Base-by-base conservation (phyloP, 2,888 invertebrate genomes). In the Ophion ellenae region DNA sequence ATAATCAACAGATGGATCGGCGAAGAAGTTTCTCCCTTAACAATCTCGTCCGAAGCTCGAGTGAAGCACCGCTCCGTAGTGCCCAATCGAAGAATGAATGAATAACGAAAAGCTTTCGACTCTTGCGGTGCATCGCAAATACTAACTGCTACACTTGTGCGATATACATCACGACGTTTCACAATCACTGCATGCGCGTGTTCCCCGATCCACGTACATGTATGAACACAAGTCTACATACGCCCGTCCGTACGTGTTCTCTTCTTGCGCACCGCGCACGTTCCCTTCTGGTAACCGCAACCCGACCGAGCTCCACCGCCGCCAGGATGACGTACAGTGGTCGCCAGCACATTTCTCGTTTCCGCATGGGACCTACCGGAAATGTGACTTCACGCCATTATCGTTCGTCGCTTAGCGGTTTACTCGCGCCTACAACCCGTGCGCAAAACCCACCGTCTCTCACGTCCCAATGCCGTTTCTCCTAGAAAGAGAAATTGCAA, bases 321-420 rank as follows among this genome's bases (percentile, higher is more conserved):
- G 64, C 80, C 83, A 80, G 85, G 85, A 83, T 83, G 85, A 86
- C 85, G 85, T 86, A 83, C 83, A 86, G 85, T 83, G 85, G 85
- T 86, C 85, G 80, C 83, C 77, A 83, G 85, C 83, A 80, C 85
- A 86, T 86, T 86, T 86, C 85, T 80, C 85, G 85, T 86, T 86
- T 86, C 85, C 85, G 80, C 80, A 77, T 81, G 80, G 83, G 73
- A 80, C 69, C 85, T 80, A 82, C 82, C 85, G 85, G 85, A 86
- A 86, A 86, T 83, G 85, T 86, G 83, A 86, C 85, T 86, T 86
- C 85, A 83, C 85, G 83, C 85, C 83, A 86, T 86, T 86, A 86
- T 86, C 85, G 85, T 86, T 86, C 85, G 80, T 86, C 85, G 85
- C 85, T 86, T 86, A 86, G 85, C 76, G 85, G 85, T 86, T 86